phyloP scores from a whole-genome alignment of 2,113 vertebrate species.

The Brachyhypopomus occidentalis region DNA sequence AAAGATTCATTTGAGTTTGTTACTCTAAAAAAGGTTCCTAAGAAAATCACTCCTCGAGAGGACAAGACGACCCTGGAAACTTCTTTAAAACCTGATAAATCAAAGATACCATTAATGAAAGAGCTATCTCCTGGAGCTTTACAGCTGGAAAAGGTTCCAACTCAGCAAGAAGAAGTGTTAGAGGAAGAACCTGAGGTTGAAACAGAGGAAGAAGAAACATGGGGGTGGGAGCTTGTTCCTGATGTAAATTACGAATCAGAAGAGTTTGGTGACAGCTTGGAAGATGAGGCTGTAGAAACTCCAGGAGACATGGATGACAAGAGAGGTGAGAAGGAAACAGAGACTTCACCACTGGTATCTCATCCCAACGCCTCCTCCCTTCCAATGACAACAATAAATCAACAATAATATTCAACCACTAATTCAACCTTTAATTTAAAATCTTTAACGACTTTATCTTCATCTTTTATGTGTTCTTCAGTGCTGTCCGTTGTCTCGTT shows the following conservation, averaged over 20 bases:
- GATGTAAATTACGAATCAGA: slow-evolving; percentile 50
- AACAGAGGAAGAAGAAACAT: slow-evolving; percentile 62
- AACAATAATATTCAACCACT: slow-evolving; percentile 50
- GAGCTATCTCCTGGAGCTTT: slow-evolving; percentile 66
- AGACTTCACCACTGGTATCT: slow-evolving; percentile 58
- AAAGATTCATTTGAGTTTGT: slow-evolving; percentile 67
- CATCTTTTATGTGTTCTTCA: not conserved
- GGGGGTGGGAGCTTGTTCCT: slow-evolving; percentile 75
- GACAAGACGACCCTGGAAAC: slow-evolving; percentile 45
- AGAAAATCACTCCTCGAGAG: slow-evolving; percentile 54
- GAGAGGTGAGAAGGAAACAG: slow-evolving; percentile 79
- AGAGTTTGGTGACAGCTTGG: slow-evolving; percentile 65
- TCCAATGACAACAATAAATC: slow-evolving; percentile 48
- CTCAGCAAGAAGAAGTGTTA: slow-evolving; percentile 64
- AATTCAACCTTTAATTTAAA: slow-evolving; percentile 23
- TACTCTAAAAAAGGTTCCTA: slow-evolving; percentile 74
- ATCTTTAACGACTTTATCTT: slow-evolving; percentile 36
- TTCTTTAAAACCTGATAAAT: slow-evolving; percentile 24
- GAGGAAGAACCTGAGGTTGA: slow-evolving; percentile 59
- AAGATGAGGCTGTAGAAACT: slow-evolving; percentile 72
- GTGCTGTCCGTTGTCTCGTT: not conserved
- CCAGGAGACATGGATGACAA: slow-evolving; percentile 75
- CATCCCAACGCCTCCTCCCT: slow-evolving; percentile 9
- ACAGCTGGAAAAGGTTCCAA: slow-evolving; percentile 69
- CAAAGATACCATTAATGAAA: slow-evolving; percentile 56